Evolutionary conservation across 1,140 invertebrate genomes (phyloP).

Genomic region (Ooceraea biroi): DNA sequence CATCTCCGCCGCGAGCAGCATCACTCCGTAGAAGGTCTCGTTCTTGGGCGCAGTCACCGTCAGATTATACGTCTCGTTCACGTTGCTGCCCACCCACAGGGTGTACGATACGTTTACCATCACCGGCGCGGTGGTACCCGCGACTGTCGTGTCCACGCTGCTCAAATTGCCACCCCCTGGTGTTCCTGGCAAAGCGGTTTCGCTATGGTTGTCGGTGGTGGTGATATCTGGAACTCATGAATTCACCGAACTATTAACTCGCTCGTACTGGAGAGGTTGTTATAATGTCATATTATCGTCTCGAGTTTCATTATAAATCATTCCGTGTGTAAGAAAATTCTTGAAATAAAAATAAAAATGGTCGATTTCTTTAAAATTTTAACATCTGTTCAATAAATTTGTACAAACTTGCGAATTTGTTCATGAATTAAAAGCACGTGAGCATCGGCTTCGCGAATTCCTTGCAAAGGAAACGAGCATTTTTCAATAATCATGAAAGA

Average conservation of each 20-base stretch:
- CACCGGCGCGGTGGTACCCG: conserved; percentile 63
- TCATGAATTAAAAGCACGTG: too few relatives aligned
- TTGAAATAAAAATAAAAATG: too few relatives aligned
- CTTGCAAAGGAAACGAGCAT: too few relatives aligned
- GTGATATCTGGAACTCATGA: conserved; percentile 72
- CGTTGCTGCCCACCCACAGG: conserved; percentile 94
- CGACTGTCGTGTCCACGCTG: conserved; percentile 63
- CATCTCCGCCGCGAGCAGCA: conserved; percentile 93
- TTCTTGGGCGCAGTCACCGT: conserved; percentile 90
- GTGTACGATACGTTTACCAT: conserved; percentile 92
- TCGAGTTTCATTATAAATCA: too few relatives aligned
- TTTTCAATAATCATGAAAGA: background rate
- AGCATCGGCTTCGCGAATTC: too few relatives aligned
- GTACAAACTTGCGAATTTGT: too few relatives aligned
- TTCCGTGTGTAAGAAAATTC: too few relatives aligned
- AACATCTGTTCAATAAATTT: too few relatives aligned
- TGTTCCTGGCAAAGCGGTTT: conserved; percentile 69
- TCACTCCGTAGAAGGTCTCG: conserved; percentile 94
- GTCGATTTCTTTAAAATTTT: too few relatives aligned
- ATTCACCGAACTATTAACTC: background rate
- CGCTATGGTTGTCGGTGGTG: conserved; percentile 73
- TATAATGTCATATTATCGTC: too few relatives aligned
- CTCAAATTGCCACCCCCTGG: conserved; percentile 39
- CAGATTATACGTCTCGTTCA: conserved; percentile 91
- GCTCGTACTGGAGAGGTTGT: background rate